Conservation (phyloP, 2,113 vertebrate genomes). For the Calidris pugnax region DNA sequence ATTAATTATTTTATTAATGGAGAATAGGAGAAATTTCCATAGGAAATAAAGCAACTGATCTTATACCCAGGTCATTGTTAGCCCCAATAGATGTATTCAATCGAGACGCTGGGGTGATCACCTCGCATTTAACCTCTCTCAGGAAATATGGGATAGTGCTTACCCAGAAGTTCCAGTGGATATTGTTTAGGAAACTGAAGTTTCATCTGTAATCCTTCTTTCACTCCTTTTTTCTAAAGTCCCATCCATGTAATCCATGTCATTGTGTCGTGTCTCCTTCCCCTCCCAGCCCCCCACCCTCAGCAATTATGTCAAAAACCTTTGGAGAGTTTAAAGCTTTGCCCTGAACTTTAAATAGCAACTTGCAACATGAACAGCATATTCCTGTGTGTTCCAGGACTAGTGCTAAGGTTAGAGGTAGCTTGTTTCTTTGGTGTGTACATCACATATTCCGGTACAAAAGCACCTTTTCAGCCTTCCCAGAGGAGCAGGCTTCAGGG, state of each 20-base stretch:
- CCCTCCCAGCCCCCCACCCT: fast-evolving
- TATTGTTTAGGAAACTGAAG: background rate
- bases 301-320: background rate
- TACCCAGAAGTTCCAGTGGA: background rate
- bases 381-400: background rate
- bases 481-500: background rate
- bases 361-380: background rate
- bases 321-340: slow-evolving; percentile 12
- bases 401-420: background rate
- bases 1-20: slow-evolving; percentile 15
- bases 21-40: background rate
- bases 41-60: background rate
- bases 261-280: background rate
- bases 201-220: background rate
- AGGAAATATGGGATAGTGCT: background rate
- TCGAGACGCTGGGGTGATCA: background rate
- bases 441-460: background rate
- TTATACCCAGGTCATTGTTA: background rate
- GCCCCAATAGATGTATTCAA: background rate
- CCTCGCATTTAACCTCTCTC: background rate
- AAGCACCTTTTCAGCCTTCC: background rate
- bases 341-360: slow-evolving; percentile 23
- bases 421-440: background rate
- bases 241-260: fast-evolving
- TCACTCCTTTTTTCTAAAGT: background rate